Evolutionary conservation across 2,797 vertebrate species (phyloP).

Genomic region (Rhincodon typus): DNA sequence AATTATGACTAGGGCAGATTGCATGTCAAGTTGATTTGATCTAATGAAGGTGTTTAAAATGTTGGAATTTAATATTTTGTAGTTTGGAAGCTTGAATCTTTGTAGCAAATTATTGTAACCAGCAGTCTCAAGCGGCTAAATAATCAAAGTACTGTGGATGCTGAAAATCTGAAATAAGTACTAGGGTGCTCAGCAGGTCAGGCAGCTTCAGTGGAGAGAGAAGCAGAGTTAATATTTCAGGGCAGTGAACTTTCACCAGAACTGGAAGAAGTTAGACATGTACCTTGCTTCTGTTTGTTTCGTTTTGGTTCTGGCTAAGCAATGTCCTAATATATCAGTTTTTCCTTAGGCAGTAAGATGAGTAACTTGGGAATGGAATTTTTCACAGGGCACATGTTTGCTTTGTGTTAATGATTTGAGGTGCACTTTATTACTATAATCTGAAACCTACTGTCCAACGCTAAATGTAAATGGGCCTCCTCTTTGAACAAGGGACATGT

Average conservation of each 20-base stretch:
- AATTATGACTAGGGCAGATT: not conserved
- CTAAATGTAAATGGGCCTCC: not conserved
- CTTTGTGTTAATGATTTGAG: not conserved
- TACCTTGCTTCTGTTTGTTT: not conserved
- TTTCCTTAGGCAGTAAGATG: not conserved
- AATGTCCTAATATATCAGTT: not conserved
- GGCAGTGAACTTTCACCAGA: not conserved
- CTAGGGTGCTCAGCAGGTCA: not conserved
- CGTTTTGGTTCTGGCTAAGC: not conserved
- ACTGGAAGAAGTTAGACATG: not conserved
- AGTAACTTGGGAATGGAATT: not conserved
- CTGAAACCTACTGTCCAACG: too few species aligned
- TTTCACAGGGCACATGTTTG: not conserved
- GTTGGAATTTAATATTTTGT: not conserved
- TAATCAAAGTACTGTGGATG: not conserved
- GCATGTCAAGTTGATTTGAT: not conserved
- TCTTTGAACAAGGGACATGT: not conserved
- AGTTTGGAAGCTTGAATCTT: not conserved
- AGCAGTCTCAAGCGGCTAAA: not conserved
- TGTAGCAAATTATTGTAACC: not conserved
- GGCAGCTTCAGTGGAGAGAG: not conserved
- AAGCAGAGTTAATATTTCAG: not conserved
- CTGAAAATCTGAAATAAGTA: not conserved
- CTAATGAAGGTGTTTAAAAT: not conserved
- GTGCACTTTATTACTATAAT: not conserved